Base-by-base conservation (phyloP, 1,140 invertebrate species). In the Danaus plexippus region DNA sequence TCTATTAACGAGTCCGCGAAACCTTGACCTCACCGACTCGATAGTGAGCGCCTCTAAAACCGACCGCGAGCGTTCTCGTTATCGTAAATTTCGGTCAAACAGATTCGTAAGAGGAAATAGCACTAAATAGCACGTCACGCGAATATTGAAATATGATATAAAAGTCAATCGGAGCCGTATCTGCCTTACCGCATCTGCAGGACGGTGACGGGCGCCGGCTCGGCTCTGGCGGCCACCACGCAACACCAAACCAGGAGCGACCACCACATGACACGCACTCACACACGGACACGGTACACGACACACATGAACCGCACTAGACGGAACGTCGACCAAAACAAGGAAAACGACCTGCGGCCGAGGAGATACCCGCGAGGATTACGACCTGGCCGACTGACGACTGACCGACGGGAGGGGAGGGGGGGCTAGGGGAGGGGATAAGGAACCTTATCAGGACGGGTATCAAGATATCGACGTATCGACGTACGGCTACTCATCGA, bases 181-280 rank as follows among this genome's bases (percentile, higher is more conserved):
- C 15, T 40, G 18, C 63, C 71, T 74, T 47, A 74, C 72, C 49
- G 58, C 49, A 60, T 13, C 22, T 71, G 67, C 11, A 72, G 57
- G 12, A 72, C 72, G 46, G 54, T 59, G 40, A 74, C 62, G 54
- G 51, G 54, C 45, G 11, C 41, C 43, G 10, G 52, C 32, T 11
- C 42, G n/a, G 53, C 56, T 15, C 47, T 54, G 63, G 53, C 60
- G 43, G 52, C 9, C 52, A 15, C 52, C 13, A 47, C 47, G 50
- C 13, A 6, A 52, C 56, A 40, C 55, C 56, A 40, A 43, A 56
- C 32, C 4, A 48, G 12, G 22, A 54, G 22, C 47, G 48, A 45
- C 32, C 12, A 10, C 49, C 49, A 15, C 9, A 47, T 47, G 45
- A 11, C 52, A 9, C 9, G 11, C 50, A 43, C 40, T 41, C 43